phyloP scores from a whole-genome alignment of 2,888 invertebrate species.

The Synergus gifuensis region DNA sequence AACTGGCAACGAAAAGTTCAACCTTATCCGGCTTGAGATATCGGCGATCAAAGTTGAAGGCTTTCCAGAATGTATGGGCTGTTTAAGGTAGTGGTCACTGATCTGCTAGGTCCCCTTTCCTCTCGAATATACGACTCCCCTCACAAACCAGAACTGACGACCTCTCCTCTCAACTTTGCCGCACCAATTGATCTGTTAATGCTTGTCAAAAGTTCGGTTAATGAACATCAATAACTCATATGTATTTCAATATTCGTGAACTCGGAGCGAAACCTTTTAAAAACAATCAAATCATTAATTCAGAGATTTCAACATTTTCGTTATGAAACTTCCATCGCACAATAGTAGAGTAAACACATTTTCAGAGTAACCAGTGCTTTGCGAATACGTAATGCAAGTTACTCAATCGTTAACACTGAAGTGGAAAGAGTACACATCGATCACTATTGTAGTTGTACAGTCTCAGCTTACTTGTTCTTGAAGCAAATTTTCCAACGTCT shows the following conservation, averaged over 20 bases:
- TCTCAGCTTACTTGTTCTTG: not conserved
- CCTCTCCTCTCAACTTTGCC: conserved; percentile 1
- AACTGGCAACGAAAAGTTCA: conserved; percentile 32
- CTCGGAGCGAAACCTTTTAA: too few species aligned
- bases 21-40: conserved; percentile 34
- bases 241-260: too few species aligned
- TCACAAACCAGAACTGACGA: not conserved
- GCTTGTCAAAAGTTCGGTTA: not conserved
- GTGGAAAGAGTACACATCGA: not conserved
- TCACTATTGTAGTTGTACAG: not conserved
- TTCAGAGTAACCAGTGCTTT: not conserved
- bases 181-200: not conserved
- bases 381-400: not conserved
- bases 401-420: not conserved
- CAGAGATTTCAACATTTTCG: too few species aligned
- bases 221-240: not conserved
- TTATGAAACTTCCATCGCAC: too few species aligned
- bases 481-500: not conserved
- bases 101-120: conserved; percentile 17
- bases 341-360: too few species aligned
- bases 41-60: conserved; percentile 41
- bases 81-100: conserved; percentile 39
- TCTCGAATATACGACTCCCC: not conserved
- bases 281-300: too few species aligned
- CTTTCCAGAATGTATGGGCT: conserved; percentile 25